Base-by-base conservation (phyloP, 2,888 invertebrate species). In the Ormyrus pomaceus region DNA sequence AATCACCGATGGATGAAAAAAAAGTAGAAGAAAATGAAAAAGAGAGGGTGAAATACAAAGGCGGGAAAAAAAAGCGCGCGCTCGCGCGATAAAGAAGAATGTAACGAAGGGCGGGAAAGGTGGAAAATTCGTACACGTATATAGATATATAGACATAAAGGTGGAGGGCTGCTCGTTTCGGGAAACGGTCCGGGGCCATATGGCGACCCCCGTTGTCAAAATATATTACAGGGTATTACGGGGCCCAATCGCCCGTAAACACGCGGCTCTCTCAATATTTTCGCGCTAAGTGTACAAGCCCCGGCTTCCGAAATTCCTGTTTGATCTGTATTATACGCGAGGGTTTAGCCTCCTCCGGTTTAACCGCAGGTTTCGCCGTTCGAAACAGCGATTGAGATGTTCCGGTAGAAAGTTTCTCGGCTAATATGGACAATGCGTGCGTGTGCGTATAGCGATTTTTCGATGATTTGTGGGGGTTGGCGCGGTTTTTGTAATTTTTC, bases 221-320 rank as follows among this genome's bases (percentile, higher is more conserved):
- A 79, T 74, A 74, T 73, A 74, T 79, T 50, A 34, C 64, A n/a
- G 65, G 72, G 65, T 66, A 75, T 79, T 79, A 71, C 70, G 7
- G 56, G 73, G 75, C 75, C 79, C 79, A 75, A 79, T 79, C 70
- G 46, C 19, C 74, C 55, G 79, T 79, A 53, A 79, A 79, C 46
- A 13, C 9, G 61, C 59, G 34, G 34, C 34, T 34, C 34, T 34
- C 4, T 13, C 73, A 19, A 73, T 70, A 79, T 56, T 75, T 70
- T 64, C 34, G 61, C 50, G 34, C 34, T 34, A 34, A 34, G 34
- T 34, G 4, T 34, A 34, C 34, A 34, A 34, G 34, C 34, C 4
- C 4, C 34, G 34, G 34, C 34, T 34, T 34, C 34, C 4, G 34
- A 34, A 34, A 34, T 34, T 34, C 34, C 34, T 34, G 34, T 34